Evolutionary conservation across 2,888 invertebrate genomes (phyloP).

Genomic region (Lasioglossum leucozonium): DNA sequence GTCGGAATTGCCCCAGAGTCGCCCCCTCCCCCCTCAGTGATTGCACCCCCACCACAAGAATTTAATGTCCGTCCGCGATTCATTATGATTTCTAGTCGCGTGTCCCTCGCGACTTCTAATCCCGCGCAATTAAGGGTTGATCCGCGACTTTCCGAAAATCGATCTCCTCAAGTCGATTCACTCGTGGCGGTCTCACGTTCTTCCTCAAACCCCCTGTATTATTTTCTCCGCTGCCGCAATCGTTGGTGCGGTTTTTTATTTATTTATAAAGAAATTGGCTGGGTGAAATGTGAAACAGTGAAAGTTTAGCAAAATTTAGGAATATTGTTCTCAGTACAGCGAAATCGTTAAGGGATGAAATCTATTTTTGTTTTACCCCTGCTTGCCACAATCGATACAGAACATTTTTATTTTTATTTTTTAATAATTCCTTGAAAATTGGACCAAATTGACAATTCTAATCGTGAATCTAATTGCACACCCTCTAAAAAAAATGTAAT

Average conservation of each 20-base stretch:
- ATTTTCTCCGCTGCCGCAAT: too few relatives aligned
- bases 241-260: too few relatives aligned
- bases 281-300: too few relatives aligned
- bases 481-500: too few relatives aligned
- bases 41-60: background rate
- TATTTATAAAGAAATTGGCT: too few relatives aligned
- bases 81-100: constrained; percentile 5
- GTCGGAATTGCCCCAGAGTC: constrained; percentile 4
- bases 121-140: background rate
- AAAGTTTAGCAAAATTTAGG: too few relatives aligned
- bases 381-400: too few relatives aligned
- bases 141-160: background rate
- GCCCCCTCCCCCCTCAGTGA: background rate
- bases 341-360: too few relatives aligned
- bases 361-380: too few relatives aligned
- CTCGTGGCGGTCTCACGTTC: background rate
- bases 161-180: background rate
- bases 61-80: background rate
- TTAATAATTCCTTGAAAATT: background rate
- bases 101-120: background rate
- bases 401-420: too few relatives aligned
- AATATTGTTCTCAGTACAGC: too few relatives aligned
- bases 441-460: background rate
- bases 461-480: too few relatives aligned
- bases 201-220: background rate